Base-by-base conservation (phyloP, 1,140 invertebrate genomes). In the Drosophila persimilis region DNA sequence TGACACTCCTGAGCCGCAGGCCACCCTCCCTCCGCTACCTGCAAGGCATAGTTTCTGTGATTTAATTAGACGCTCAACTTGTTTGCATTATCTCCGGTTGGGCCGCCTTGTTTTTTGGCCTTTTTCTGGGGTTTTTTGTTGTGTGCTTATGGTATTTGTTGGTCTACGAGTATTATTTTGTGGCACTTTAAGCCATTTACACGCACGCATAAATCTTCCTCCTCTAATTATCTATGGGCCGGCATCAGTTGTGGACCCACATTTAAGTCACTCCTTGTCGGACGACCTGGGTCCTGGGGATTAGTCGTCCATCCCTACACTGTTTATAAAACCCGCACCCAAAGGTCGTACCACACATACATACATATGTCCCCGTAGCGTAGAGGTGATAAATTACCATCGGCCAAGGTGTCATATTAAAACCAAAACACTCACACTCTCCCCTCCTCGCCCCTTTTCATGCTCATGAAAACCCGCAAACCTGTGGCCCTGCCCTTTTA, bases 361-460 rank as follows among this genome's bases (percentile, higher is more conserved):
- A 9, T 9, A 74, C 81, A 85, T 85, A 88, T 86, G 81, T 85
- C 77, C 77, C 77, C 83, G 65, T 39, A 31, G 77, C 76, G 77
- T 73, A 77, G 56, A 86, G 83, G 81, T 86, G 81, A 86, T 86
- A 86, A 86, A 86, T 86, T 86, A 86, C 81, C 83, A 86, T 86
- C 75, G 81, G 81, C 81, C 80, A 86, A 86, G 83, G 81, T 86
- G 81, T 86, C 81, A 86, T 86, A 86, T 86, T 86, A 86, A 88
- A 76, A 75, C 72, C 71, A 73, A 53, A 72, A 73, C 64, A 39
- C 15, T 45, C 59, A 41, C 43, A 72, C 70, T 66, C 80, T 74
- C 59, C 67, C 48, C 79, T 52, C 3, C 22, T n/a, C 31, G 9
- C 39, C 17, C 63, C 35, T 11, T 13, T 4, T 3, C 35, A 11